phyloP scores from a whole-genome alignment of 2,113 vertebrate genomes.

The Pimephales promelas region DNA sequence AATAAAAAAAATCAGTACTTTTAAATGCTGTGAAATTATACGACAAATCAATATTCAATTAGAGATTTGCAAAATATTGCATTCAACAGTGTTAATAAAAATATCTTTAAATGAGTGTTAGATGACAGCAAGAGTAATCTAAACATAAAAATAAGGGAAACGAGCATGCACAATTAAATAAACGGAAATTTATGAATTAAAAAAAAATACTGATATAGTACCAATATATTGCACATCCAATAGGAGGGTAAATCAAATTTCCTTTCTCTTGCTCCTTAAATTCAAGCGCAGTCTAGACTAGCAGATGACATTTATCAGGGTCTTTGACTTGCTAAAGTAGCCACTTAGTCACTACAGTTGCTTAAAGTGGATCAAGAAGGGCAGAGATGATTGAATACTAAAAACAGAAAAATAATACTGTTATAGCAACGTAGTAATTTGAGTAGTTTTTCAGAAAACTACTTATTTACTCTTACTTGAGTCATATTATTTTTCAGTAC shows the following conservation, averaged over 20 bases:
- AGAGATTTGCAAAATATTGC: background rate
- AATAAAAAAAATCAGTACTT: no score
- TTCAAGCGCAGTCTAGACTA: background rate
- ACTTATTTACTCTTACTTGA: no score
- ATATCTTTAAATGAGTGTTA: background rate
- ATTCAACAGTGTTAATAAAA: background rate
- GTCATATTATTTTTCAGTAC: no score
- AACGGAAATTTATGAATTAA: background rate
- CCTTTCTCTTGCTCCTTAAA: background rate
- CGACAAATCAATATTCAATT: background rate
- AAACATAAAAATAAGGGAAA: background rate
- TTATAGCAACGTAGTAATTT: no score
- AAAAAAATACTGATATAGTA: background rate
- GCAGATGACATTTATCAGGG: conserved; percentile 2
- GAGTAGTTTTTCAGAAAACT: no score
- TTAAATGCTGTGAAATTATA: no score
- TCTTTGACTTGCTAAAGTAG: conserved; percentile 4
- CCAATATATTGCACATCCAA: background rate
- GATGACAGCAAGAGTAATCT: background rate
- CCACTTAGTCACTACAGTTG: conserved; percentile 10
- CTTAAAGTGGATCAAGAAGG: background rate
- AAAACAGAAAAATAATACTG: no score
- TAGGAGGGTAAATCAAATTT: background rate
- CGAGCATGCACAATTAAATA: background rate
- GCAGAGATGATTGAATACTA: background rate